phyloP scores from a whole-genome alignment of 2,113 vertebrate species.

The Lepus americanus region DNA sequence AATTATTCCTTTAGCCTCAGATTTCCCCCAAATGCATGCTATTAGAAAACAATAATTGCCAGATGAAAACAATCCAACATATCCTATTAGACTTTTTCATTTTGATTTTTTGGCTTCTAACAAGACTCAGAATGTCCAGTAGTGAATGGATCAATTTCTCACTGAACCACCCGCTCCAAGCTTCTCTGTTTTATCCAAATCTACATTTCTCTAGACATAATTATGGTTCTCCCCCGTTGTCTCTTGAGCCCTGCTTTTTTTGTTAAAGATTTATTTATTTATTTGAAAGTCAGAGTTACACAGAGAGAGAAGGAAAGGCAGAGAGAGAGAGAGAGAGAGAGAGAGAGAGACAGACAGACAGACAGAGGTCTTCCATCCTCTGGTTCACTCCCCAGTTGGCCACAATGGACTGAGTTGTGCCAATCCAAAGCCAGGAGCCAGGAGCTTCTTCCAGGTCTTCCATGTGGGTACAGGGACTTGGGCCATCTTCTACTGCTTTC shows the following conservation, averaged over 20 bases:
- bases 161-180: neutral
- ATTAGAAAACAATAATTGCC: conserved; percentile 26
- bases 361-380: too few species aligned
- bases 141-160: neutral
- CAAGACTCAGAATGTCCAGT: neutral
- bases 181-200: neutral
- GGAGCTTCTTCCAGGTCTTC: too few species aligned
- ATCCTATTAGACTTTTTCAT: neutral
- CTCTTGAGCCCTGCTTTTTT: neutral
- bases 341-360: too few species aligned
- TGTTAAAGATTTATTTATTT: too few species aligned
- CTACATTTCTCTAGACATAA: neutral
- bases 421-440: too few species aligned
- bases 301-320: too few species aligned
- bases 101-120: conserved; percentile 48
- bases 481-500: too few species aligned
- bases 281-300: too few species aligned
- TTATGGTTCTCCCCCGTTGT: neutral
- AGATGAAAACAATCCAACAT: conserved; percentile 35
- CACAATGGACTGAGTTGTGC: too few species aligned
- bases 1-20: neutral
- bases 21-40: conserved; percentile 8
- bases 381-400: too few species aligned
- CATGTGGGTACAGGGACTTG: too few species aligned
- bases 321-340: too few species aligned